Conservation (phyloP, 2,797 vertebrate species). For the Sarcoramphus papa region DNA sequence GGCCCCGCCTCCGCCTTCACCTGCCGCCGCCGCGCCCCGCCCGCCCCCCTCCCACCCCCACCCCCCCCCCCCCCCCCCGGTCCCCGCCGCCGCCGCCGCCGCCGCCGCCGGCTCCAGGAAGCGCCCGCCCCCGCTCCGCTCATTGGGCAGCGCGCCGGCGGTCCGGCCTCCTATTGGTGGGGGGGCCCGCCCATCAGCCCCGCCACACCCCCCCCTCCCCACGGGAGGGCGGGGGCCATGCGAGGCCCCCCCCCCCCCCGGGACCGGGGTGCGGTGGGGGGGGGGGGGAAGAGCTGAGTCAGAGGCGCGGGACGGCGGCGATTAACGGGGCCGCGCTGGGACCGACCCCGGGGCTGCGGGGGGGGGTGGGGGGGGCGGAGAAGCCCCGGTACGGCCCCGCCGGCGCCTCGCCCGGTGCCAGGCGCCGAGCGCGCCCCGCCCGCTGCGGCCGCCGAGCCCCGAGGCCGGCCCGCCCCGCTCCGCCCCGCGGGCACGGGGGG, state of each 20-base stretch:
- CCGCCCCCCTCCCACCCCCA: background rate
- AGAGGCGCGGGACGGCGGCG: background rate
- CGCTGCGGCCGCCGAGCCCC: background rate
- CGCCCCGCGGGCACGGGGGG: background rate
- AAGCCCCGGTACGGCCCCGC: background rate
- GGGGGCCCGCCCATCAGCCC: background rate
- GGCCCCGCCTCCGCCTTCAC: conserved; percentile 3
- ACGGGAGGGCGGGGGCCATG: background rate
- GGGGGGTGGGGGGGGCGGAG: background rate
- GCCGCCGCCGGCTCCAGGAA: background rate
- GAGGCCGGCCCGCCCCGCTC: background rate
- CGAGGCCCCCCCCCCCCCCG: background rate
- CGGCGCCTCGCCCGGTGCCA: background rate
- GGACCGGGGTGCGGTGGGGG: background rate
- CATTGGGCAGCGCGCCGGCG: background rate
- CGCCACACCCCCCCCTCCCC: background rate
- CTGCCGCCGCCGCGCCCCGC: background rate
- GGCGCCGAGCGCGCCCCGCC: background rate
- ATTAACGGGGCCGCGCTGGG: background rate
- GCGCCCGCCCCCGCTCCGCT: background rate
- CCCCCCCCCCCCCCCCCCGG: no score
- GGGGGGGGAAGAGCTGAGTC: background rate
- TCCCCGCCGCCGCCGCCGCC: background rate
- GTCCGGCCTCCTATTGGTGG: background rate
- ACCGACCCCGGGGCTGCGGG: background rate